Evolutionary conservation across 64 coral and sea anemone genomes (phyloP).

Genomic region (Montipora cactus): DNA sequence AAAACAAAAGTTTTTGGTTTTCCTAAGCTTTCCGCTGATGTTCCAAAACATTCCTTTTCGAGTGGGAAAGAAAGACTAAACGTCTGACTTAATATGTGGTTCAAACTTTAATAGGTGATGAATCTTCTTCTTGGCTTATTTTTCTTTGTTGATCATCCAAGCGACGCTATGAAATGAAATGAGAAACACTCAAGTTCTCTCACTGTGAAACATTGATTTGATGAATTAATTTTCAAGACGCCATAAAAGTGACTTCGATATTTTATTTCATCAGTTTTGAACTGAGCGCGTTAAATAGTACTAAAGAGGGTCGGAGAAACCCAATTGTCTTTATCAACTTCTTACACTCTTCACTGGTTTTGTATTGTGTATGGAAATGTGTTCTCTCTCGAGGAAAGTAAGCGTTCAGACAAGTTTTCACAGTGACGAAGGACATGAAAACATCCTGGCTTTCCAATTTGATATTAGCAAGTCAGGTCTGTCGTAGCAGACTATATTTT

Average conservation of each 20-base stretch:
- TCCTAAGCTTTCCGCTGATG: background rate
- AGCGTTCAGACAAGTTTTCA: background rate
- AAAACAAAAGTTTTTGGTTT: background rate
- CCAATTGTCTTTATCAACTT: conserved; percentile 9
- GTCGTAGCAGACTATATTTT: background rate
- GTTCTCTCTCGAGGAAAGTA: background rate
- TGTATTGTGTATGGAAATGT: no score
- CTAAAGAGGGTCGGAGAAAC: background rate
- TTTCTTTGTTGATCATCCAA: background rate
- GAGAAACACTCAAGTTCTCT: conserved; percentile 5
- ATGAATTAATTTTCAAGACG: background rate
- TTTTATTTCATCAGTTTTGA: conserved; percentile 14
- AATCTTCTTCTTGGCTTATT: background rate
- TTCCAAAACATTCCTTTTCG: no score
- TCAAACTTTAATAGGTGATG: background rate
- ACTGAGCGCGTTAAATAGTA: background rate
- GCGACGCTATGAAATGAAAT: background rate
- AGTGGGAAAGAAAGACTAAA: background rate
- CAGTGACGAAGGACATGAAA: background rate
- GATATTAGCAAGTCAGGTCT: no score
- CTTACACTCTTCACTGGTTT: background rate
- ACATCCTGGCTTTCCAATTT: no score
- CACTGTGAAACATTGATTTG: conserved; percentile 17
- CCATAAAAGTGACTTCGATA: background rate
- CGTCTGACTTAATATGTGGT: background rate